Evolutionary conservation across 2,888 invertebrate species (phyloP), one percentile per base, ranked within the genome.

Genomic region (Eupithecia inturbata): DNA sequence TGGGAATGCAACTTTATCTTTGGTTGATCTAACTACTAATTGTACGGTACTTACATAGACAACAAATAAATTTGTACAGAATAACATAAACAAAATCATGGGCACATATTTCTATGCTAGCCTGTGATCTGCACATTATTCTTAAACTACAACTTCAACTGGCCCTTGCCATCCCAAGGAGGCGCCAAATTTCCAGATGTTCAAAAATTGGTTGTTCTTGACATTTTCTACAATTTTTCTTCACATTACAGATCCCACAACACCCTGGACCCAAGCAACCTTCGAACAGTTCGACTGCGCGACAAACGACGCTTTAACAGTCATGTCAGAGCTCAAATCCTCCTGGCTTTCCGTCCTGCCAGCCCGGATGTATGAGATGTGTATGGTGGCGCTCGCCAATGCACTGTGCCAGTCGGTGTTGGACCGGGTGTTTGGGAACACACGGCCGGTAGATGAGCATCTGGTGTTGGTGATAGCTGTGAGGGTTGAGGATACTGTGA

Each of bases 251-350:
- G 91, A 88, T 36, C 76, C 83, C 0, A 70, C 83, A 28, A 39
- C 53, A 0, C 83, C 87, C 0, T 94, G 93, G 93, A 86, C 83
- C 0, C 83, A 88, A 6, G 88, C 89, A 0, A 84, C 87, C 0
- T 94, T 87, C 72, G 91, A 93, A 57, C 85, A 87, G 16, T 89
- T 94, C 41, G 91, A 94, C 77, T 85, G 86, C 10, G 90, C 91
- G 0, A 83, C 95, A 31, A 92, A 91, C 79, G 84, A 83, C 14
- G 88, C 93, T 0, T 74, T 91, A 0, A 82, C 85, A 7, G 78
- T 89, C 6, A 84, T 94, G 84, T 85, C 84, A 60, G 89, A 91
- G 31, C 84, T 95, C 0, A 88, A 86, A 62, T 76, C 81, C 1
- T 80, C 83, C 39, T 95, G 95, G 95, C 79, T 82, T 66, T 78